These are phyloP conservation scores for Scelioninae gen. 2 DNA, from an alignment of 2,888 invertebrate genomes.

Conservation along the genomic window DNA sequence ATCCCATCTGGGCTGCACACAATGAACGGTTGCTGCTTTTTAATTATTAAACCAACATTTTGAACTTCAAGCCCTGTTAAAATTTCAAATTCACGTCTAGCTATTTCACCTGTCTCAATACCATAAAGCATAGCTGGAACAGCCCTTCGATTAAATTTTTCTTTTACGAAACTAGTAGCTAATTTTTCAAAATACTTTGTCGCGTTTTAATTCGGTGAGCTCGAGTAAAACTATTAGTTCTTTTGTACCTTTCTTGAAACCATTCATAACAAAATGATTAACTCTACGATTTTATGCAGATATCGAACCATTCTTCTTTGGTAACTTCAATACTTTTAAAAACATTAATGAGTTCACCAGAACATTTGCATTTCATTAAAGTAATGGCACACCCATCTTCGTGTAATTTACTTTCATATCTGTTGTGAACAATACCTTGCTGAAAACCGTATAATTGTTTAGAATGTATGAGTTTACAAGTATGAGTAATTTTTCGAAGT, in stretches of 20 bases:
- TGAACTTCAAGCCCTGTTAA: conserved; percentile 9
- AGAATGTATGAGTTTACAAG: too few relatives aligned
- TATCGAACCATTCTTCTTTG: conserved; percentile 12
- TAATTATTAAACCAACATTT: too few relatives aligned
- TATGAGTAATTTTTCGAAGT: neutral
- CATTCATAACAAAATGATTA: conserved; percentile 11
- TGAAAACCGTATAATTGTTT: neutral
- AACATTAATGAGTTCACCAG: neutral
- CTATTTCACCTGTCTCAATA: conserved; percentile 3
- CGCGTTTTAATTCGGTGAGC: conserved; percentile 16
- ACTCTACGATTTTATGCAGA: neutral
- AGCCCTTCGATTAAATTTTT: neutral
- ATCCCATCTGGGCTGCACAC: conserved; percentile 25
- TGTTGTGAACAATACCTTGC: neutral
- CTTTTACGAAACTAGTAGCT: conserved; percentile 5
- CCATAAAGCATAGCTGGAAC: conserved; percentile 14
- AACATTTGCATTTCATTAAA: neutral
- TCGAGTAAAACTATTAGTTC: conserved; percentile 2
- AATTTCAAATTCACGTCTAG: conserved; percentile 1
- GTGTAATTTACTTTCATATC: conserved; percentile 4
- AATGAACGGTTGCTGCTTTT: conserved; percentile 15
- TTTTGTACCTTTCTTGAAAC: conserved; percentile 15
- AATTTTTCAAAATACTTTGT: conserved; percentile 5
- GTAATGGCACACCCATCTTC: neutral
- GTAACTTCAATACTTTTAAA: neutral